phyloP scores from a whole-genome alignment of 2,797 vertebrate genomes.

The Halcyon leucocephala region DNA sequence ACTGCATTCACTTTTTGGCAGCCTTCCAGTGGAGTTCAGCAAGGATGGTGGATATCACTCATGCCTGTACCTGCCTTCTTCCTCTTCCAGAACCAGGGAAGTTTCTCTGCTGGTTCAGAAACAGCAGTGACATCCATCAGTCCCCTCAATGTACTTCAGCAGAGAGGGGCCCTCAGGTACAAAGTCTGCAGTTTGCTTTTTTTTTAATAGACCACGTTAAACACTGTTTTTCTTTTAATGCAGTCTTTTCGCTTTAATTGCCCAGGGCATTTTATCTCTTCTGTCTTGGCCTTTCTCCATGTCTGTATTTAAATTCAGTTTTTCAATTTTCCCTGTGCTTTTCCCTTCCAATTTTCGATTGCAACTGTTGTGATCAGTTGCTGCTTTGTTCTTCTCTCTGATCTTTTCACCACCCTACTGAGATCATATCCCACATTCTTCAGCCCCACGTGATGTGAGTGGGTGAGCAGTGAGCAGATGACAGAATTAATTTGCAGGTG shows the following conservation, averaged over 20 bases:
- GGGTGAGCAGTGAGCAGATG: conserved; percentile 20
- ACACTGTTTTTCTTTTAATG: background rate
- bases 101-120: conserved; percentile 2
- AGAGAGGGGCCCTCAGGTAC: background rate
- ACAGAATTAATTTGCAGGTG: conserved; percentile 63
- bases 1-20: conserved; percentile 18
- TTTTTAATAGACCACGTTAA: background rate
- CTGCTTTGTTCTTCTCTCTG: conserved; percentile 36
- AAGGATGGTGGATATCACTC: conserved; percentile 9
- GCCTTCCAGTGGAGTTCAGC: background rate
- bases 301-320: conserved; percentile 23
- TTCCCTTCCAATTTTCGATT: conserved; percentile 15
- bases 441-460: conserved; percentile 12
- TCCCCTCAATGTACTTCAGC: background rate
- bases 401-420: background rate
- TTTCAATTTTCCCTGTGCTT: conserved; percentile 20
- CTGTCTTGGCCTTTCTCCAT: conserved; percentile 34
- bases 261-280: background rate
- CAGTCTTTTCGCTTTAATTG: background rate
- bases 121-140: background rate
- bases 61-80: conserved; percentile 39
- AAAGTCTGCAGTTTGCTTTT: background rate
- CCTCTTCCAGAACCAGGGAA: background rate
- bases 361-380: conserved; percentile 14
- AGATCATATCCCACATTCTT: conserved; percentile 21